Conservation (phyloP, 1,140 invertebrate genomes). For the Dendrolimus punctatus region DNA sequence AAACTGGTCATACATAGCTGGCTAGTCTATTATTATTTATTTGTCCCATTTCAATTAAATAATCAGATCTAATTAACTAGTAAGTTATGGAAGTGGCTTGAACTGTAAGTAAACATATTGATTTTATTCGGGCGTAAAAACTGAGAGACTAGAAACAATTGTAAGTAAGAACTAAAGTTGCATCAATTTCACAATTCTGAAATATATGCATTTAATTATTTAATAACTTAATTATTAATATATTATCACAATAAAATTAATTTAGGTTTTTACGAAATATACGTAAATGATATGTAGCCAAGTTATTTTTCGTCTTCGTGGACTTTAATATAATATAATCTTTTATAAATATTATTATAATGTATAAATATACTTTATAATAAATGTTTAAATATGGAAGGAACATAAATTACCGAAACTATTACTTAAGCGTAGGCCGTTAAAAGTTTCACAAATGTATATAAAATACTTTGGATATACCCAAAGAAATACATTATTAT, state of each 20-base stretch:
- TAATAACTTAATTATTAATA: slow-evolving; percentile 2
- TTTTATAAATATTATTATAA: slow-evolving; percentile 9
- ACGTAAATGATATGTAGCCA: slow-evolving; percentile 34
- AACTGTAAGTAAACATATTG: too few relatives aligned
- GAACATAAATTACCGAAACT: slow-evolving; percentile 15
- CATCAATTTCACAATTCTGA: too few relatives aligned
- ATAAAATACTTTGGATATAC: neutral
- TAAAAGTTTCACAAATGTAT: neutral
- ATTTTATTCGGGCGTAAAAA: too few relatives aligned
- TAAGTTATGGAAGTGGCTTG: too few relatives aligned
- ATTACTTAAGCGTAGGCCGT: slow-evolving; percentile 11
- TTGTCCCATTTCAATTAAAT: too few relatives aligned
- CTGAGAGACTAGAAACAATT: too few relatives aligned
- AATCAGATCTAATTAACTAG: too few relatives aligned
- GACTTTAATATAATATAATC: slow-evolving; percentile 9
- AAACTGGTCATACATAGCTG: too few relatives aligned
- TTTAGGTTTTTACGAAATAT: slow-evolving; percentile 16
- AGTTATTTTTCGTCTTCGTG: slow-evolving; percentile 11
- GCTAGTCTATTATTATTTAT: too few relatives aligned
- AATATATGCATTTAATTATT: too few relatives aligned
- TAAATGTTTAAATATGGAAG: slow-evolving; percentile 20
- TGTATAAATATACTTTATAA: slow-evolving; percentile 7
- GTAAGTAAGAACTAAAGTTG: too few relatives aligned
- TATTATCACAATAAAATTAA: slow-evolving; percentile 30
- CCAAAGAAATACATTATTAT: too few relatives aligned